phyloP scores from a whole-genome alignment of 2,113 vertebrate species.

The Centropristis striata region DNA sequence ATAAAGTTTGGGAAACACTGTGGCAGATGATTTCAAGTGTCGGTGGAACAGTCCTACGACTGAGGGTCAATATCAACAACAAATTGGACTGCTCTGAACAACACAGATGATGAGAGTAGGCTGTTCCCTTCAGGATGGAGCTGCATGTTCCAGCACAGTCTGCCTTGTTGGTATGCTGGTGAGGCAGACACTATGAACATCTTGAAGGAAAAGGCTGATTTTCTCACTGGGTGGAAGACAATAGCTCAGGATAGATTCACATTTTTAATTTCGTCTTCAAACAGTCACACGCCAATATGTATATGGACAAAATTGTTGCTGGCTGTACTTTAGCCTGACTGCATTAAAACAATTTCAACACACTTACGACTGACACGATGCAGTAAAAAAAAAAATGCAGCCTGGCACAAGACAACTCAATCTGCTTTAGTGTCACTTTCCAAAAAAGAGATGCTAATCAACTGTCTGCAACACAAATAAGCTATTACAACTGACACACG shows the following conservation, averaged over 20 bases:
- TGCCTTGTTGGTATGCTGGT: neutral
- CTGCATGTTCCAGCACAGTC: neutral
- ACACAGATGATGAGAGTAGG: neutral
- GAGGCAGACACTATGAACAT: neutral
- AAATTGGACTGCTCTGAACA: constrained; percentile 5
- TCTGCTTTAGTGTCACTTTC: constrained; percentile 18
- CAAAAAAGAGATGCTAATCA: constrained; percentile 36
- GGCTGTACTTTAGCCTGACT: neutral
- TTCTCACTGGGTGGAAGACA: neutral
- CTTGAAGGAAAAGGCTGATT: neutral
- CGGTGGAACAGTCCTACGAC: neutral
- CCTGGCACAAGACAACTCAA: constrained; percentile 23
- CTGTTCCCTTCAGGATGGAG: neutral
- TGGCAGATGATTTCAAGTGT: constrained; percentile 12
- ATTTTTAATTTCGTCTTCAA: neutral
- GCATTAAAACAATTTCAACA: neutral
- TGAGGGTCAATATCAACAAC: constrained; percentile 7
- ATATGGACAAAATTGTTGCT: no score
- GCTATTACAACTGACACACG: constrained; percentile 11
- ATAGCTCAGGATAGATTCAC: neutral
- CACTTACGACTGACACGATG: neutral
- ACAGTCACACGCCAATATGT: neutral
- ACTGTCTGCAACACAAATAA: constrained; percentile 33
- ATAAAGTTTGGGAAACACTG: no score
- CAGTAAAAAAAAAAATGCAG: neutral